Evolutionary conservation across 1,140 invertebrate species (phyloP).

Genomic region (Metaphire vulgaris): DNA sequence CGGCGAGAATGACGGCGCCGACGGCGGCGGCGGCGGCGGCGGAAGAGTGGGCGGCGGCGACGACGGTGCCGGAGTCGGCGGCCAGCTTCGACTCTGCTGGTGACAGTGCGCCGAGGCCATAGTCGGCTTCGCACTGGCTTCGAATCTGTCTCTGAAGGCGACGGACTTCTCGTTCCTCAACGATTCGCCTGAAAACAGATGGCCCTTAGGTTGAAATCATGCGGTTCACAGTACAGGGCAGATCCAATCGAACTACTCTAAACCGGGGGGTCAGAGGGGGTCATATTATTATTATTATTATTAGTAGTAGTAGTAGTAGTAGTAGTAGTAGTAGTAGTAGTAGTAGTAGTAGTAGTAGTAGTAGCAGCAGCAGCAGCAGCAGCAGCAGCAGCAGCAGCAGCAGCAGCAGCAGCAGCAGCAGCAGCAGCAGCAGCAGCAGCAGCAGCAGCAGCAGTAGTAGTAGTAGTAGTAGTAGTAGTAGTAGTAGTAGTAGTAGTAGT

Average conservation of each 20-base stretch:
- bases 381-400: neutral
- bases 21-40: no score
- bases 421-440: neutral
- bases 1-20: neutral
- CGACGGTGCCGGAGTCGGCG: no score
- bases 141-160: neutral
- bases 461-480: constrained; percentile 9
- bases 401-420: neutral
- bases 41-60: neutral
- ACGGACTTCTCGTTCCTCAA: neutral
- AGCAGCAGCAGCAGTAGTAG: neutral
- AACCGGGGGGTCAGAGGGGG: no score
- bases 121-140: neutral
- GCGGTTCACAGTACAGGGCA: no score
- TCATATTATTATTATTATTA: neutral
- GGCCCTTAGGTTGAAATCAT: no score
- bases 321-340: constrained; percentile 8
- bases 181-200: no score
- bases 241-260: no score
- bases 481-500: constrained; percentile 8
- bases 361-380: constrained; percentile 5
- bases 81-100: no score
- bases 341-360: constrained; percentile 6
- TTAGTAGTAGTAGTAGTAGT: neutral
- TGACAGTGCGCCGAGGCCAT: neutral